A percentile compares a stretch with the other conserved stretches of the same genome.
phyloP scores from a whole-genome alignment of 2,888 invertebrate species.

The Meteorus cinctellus region DNA sequence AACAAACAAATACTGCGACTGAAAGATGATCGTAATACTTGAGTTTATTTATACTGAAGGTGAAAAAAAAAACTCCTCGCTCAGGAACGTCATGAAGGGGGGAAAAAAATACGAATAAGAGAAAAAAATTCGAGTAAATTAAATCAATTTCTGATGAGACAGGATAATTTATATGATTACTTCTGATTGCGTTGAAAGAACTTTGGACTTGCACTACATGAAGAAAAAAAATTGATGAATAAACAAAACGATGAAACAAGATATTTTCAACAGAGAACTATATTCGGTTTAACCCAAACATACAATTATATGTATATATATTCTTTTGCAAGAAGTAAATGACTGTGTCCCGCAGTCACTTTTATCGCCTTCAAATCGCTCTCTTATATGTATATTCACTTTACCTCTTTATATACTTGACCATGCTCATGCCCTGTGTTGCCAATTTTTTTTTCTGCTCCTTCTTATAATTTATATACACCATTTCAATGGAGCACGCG shows the following conservation, averaged over 20 bases:
- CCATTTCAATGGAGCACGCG: conserved; percentile 25
- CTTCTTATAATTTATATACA: conserved; percentile 23
- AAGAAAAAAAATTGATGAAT: neutral
- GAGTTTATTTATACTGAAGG: neutral
- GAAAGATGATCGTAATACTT: neutral
- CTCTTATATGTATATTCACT: neutral
- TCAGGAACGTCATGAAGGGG: neutral
- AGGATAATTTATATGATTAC: conserved; percentile 22
- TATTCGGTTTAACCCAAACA: conserved; percentile 6
- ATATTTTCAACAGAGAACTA: neutral
- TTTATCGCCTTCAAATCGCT: conserved; percentile 17
- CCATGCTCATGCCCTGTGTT: neutral
- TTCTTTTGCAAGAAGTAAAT: conserved; percentile 10
- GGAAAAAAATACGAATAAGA: neutral
- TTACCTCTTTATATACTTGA: conserved; percentile 6
- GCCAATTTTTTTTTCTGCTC: conserved; percentile 7
- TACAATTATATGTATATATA: conserved; percentile 15
- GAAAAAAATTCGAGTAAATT: neutral
- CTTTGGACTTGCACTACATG: neutral
- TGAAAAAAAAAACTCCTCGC: neutral
- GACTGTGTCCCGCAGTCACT: conserved; percentile 2
- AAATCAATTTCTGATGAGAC: conserved; percentile 16
- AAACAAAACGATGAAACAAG: neutral
- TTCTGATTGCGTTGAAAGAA: neutral
- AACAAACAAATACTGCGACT: neutral